These are phyloP conservation scores for Mastigias papua DNA, from an alignment of 30 jellyfish, hydroid and myxozoan species.

Conservation along the genomic window DNA sequence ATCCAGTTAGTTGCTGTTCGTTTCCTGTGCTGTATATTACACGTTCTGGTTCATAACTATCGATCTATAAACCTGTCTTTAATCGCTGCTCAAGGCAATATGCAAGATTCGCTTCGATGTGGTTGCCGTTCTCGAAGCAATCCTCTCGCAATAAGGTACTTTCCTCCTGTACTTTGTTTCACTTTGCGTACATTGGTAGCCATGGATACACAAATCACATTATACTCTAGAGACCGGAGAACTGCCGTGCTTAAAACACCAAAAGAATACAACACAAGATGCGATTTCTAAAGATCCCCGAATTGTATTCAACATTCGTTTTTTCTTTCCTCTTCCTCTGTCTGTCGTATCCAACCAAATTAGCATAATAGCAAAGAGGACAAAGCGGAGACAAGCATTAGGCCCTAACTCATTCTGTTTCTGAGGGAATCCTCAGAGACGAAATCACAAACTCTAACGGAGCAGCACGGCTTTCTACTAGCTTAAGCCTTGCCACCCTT, in stretches of 20 bases:
- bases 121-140: too few species aligned
- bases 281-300: not conserved
- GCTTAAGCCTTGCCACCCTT: too few species aligned
- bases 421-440: not conserved
- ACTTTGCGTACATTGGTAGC: not conserved
- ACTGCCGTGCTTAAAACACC: not conserved
- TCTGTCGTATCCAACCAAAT: not conserved
- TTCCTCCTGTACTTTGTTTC: not conserved
- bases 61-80: too few species aligned
- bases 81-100: too few species aligned
- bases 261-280: not conserved
- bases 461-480: not conserved
- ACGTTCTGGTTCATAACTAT: too few species aligned
- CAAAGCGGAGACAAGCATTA: too few species aligned
- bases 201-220: not conserved
- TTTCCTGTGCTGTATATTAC: too few species aligned
- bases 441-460: not conserved
- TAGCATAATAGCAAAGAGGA: not conserved
- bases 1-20: too few species aligned
- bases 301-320: not conserved
- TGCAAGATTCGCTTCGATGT: too few species aligned
- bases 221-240: not conserved
- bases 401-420: not conserved
- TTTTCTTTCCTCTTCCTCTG: not conserved
- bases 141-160: not conserved